Evolutionary conservation across 2,888 invertebrate species (phyloP).

Genomic region (Andrena flavipes): DNA sequence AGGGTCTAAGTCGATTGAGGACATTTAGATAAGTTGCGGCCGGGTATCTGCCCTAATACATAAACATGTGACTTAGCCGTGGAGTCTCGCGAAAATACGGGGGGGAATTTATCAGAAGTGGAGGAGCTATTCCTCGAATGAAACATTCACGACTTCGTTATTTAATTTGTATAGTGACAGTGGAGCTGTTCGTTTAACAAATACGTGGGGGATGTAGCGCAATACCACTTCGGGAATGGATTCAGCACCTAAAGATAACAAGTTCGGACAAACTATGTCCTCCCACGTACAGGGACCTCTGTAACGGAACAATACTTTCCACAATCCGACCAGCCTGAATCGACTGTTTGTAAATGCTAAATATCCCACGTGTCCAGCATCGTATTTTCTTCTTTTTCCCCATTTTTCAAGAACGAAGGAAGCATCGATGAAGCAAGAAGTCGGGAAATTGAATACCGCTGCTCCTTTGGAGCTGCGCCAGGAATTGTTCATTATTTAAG

Average conservation of each 20-base stretch:
- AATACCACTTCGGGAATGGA: background rate
- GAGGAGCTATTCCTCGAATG: background rate
- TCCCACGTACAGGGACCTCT: too few species aligned
- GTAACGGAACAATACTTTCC: too few species aligned
- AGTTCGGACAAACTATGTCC: background rate
- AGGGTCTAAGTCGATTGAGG: slow-evolving; percentile 37
- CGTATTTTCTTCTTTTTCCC: background rate
- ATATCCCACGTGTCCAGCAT: background rate
- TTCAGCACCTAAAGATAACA: background rate
- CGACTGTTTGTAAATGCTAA: too few species aligned
- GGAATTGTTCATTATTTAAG: slow-evolving; percentile 43
- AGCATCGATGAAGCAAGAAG: slow-evolving; percentile 5
- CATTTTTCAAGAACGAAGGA: background rate
- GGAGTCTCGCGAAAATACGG: background rate
- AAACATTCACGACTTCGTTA: slow-evolving; percentile 6
- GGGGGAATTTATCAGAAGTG: background rate
- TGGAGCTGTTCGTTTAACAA: background rate
- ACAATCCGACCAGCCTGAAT: too few species aligned
- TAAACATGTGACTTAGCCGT: slow-evolving; percentile 29
- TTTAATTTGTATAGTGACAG: slow-evolving; percentile 1
- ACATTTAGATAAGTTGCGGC: slow-evolving; percentile 31
- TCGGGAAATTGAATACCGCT: slow-evolving; percentile 12
- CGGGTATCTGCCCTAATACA: slow-evolving; percentile 15
- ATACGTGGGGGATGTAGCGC: background rate
- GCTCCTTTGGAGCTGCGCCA: slow-evolving; percentile 39